Conservation (phyloP, 2,888 invertebrate species). For the Dione vanillae region DNA sequence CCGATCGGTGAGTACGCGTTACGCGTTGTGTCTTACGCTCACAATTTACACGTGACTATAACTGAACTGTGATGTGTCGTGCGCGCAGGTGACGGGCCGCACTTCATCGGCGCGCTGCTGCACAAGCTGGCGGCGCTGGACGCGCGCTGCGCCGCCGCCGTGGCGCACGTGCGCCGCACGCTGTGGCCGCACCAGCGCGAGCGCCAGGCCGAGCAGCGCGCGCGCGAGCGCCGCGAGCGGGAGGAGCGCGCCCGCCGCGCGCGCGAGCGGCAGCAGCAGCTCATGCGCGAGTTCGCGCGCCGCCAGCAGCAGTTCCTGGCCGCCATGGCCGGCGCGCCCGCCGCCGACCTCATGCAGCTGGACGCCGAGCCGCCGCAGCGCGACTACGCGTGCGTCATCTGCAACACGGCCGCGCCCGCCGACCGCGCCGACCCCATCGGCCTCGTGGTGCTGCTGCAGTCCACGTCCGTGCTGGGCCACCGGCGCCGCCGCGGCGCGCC, state of each 20-base stretch:
- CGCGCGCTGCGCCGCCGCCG: constrained; percentile 87
- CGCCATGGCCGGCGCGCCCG: constrained; percentile 90
- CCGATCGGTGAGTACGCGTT: constrained; percentile 63
- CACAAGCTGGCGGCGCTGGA: constrained; percentile 90
- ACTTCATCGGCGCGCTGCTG: constrained; percentile 92
- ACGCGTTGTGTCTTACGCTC: background rate
- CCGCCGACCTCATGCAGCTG: constrained; percentile 92
- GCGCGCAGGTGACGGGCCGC: constrained; percentile 91
- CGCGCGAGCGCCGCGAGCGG: constrained; percentile 88
- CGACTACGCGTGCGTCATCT: constrained; percentile 98
- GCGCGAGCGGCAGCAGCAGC: constrained; percentile 94
- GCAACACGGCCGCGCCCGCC: constrained; percentile 94
- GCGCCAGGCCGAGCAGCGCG: constrained; percentile 89
- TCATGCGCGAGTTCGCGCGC: constrained; percentile 96
- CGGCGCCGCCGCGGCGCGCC: constrained; percentile 75
- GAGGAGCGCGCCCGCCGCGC: constrained; percentile 93
- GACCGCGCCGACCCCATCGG: constrained; percentile 91
- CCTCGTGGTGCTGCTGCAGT: constrained; percentile 93
- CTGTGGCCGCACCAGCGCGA: constrained; percentile 94
- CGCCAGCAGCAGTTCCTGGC: constrained; percentile 96
- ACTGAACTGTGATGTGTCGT: too few species aligned
- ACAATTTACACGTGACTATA: background rate
- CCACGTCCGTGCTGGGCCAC: constrained; percentile 95
- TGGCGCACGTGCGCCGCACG: constrained; percentile 88
- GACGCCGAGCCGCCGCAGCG: constrained; percentile 86